Conservation (phyloP, 2,113 vertebrate genomes). For the Nycticorax nycticorax region DNA sequence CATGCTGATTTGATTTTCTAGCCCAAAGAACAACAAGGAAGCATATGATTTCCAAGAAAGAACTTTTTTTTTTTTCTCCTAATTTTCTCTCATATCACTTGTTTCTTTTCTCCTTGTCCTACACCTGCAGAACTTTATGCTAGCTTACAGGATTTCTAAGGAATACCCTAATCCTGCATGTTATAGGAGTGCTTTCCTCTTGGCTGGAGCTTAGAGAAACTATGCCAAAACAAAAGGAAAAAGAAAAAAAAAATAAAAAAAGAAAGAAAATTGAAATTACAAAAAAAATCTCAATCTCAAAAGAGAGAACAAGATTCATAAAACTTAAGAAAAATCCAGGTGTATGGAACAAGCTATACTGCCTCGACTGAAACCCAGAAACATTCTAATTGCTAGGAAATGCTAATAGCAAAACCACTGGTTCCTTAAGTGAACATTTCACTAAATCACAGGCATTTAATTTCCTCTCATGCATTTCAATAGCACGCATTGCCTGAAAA, state of each 20-base stretch:
- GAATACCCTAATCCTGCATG: background rate
- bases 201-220: background rate
- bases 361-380: background rate
- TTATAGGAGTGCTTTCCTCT: background rate
- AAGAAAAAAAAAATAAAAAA: background rate
- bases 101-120: background rate
- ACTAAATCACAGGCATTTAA: conserved; percentile 25
- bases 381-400: conserved; percentile 12
- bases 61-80: background rate
- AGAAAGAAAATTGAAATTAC: background rate
- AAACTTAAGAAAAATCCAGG: background rate
- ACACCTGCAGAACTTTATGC: background rate
- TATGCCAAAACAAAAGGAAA: background rate
- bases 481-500: background rate
- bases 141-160: background rate
- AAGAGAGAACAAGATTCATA: background rate
- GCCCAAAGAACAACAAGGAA: background rate
- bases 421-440: conserved; percentile 27
- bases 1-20: background rate
- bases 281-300: background rate
- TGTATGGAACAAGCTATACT: background rate
- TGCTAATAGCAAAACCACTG: background rate
- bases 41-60: background rate
- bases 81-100: background rate
- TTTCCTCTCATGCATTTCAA: conserved; percentile 26